phyloP scores from a whole-genome alignment of 2,113 vertebrate species.

The Ciconia stormi region DNA sequence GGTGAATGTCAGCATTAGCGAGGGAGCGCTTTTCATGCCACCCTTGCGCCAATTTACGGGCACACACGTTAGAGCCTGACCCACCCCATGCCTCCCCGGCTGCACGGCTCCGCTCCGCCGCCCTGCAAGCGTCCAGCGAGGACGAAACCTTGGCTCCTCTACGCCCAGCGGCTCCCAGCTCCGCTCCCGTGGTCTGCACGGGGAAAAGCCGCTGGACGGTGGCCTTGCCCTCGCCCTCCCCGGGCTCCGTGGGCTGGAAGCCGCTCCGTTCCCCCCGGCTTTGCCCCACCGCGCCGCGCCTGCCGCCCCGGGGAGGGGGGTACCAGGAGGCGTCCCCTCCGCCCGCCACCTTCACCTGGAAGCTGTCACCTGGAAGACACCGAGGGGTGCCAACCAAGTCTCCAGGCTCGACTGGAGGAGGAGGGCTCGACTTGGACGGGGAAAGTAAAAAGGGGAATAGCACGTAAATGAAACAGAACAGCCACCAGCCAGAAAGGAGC shows the following conservation, averaged over 20 bases:
- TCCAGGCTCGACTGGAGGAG: background rate
- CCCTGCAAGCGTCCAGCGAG: background rate
- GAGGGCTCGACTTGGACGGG: background rate
- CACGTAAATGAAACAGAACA: background rate
- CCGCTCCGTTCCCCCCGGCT: background rate
- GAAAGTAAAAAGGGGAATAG: background rate
- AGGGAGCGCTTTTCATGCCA: background rate
- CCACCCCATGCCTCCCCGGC: background rate
- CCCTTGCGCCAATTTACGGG: background rate
- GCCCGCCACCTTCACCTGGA: background rate
- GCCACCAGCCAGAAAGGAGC: background rate
- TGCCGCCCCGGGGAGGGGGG: background rate
- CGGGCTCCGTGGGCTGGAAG: background rate
- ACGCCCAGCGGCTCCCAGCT: background rate
- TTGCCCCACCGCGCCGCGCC: background rate
- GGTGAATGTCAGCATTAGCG: background rate
- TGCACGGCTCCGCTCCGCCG: background rate
- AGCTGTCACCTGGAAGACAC: constrained; percentile 1
- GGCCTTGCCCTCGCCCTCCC: background rate
- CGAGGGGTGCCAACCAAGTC: background rate
- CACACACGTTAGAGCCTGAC: background rate
- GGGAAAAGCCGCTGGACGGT: background rate
- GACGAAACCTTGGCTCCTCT: background rate
- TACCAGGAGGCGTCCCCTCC: background rate
- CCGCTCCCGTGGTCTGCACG: background rate